Conservation (phyloP, 1,140 invertebrate species). For the Micrasema minimum region DNA sequence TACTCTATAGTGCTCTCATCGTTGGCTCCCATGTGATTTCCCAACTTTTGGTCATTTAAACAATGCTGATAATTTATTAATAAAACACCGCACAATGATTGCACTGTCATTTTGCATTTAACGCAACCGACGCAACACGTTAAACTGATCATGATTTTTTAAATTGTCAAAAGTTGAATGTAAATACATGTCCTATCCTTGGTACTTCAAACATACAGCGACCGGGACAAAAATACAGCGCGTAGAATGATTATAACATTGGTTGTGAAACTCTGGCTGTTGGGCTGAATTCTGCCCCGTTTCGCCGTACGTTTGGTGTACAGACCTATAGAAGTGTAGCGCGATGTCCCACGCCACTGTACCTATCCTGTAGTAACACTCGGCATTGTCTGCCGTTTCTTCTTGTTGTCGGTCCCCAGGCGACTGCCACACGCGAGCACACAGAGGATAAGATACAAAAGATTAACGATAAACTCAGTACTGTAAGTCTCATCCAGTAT, state of each 20-base stretch:
- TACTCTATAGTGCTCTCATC: slow-evolving; percentile 22
- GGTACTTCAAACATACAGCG: slow-evolving; percentile 6
- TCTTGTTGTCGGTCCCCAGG: slow-evolving; percentile 60
- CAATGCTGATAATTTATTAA: too few species aligned
- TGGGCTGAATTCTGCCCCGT: background rate
- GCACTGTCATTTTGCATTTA: background rate
- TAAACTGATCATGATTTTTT: background rate
- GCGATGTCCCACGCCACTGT: background rate
- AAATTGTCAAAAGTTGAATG: slow-evolving; percentile 22
- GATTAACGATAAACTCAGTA: slow-evolving; percentile 73
- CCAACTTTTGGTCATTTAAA: slow-evolving; percentile 11
- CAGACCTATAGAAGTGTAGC: background rate
- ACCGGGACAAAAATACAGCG: background rate
- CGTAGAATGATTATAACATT: background rate
- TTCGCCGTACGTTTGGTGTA: background rate
- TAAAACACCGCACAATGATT: background rate
- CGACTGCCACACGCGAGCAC: slow-evolving; percentile 72
- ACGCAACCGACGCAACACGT: background rate
- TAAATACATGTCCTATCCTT: slow-evolving; percentile 24
- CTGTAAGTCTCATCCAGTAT: slow-evolving; percentile 67
- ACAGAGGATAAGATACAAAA: slow-evolving; percentile 75
- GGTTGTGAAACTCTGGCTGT: slow-evolving; percentile 2
- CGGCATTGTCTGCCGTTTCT: slow-evolving; percentile 48
- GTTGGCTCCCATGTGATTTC: slow-evolving; percentile 15
- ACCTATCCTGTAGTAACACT: slow-evolving; percentile 39